Base-by-base conservation (phyloP, 1,140 invertebrate species). In the Drosophila repleta region DNA sequence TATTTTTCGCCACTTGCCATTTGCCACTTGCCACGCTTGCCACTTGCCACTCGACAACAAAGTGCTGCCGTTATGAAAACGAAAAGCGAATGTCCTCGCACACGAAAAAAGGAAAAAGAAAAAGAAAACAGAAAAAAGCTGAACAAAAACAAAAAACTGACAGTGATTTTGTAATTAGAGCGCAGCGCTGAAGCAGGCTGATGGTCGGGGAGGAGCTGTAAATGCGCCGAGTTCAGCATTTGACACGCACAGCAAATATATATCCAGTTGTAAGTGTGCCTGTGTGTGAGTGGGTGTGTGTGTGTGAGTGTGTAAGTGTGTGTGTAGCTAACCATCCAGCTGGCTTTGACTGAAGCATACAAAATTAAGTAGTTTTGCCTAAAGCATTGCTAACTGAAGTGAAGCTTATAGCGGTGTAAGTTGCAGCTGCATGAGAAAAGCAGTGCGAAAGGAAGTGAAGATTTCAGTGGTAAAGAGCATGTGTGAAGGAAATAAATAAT, bases 221-320 rank as follows among this genome's bases (percentile, higher is more conserved):
- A 77, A 83, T 75, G 76, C 75, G 79, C 75, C 60, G 74, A 66
- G 75, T 73, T 83, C 66, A 78, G 75, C 70, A 83, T 83, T 83
- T 79, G 79, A 83, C 79, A 83, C 79, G 79, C 75, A 83, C 79
- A 32, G 79, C 66, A 84, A 84, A 74, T 79, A 76, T 79, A 76
- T 61, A 63, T 65, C 26, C 56, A 45, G 8, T 43, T 35, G 51
- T 46, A 46, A 24, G 45, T 18, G 63, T 39, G 26, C 51, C n/a
- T 41, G 5, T n/a, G 17, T 21, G 29, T 29, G 45, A 17, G 61
- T 51, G 45, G 0, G 63, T 37, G 18, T 56, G 35, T 49, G 11
- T 32, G 43, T 26, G 45, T 26, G 52, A 29, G 24, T 56, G 18
- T 49, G 11, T 17, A 17, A 21, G 29, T 29, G 45, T 26, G 61